Conservation (phyloP, 2,113 vertebrate species). For the Nicator chloris region DNA sequence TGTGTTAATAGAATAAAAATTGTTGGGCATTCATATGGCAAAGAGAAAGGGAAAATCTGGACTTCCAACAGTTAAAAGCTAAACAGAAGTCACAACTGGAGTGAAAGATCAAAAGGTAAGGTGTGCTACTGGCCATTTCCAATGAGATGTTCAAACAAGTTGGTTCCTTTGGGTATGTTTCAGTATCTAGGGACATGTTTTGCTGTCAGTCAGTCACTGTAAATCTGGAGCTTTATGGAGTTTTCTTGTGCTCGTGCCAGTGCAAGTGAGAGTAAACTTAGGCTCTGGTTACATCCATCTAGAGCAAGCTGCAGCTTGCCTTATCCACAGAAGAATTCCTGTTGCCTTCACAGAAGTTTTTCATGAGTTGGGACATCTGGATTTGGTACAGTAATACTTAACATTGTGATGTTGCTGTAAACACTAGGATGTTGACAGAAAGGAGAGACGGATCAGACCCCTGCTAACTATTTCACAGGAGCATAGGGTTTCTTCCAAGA, state of each 20-base stretch:
- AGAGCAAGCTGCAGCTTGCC: constrained; percentile 17
- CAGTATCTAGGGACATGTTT: neutral
- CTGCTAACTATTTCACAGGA: neutral
- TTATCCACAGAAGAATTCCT: neutral
- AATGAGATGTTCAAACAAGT: neutral
- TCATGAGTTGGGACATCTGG: constrained; percentile 10
- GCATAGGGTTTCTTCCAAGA: constrained; percentile 44
- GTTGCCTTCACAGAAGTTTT: neutral
- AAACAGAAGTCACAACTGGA: neutral
- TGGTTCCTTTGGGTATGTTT: neutral
- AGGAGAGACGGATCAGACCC: neutral
- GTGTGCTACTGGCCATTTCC: neutral
- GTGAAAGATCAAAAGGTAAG: neutral
- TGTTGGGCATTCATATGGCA: neutral
- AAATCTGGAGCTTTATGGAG: neutral
- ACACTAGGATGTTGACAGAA: constrained; percentile 38
- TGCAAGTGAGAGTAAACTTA: neutral
- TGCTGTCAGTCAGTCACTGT: constrained; percentile 3
- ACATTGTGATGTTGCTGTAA: constrained; percentile 19
- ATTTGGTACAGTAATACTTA: constrained; percentile 7
- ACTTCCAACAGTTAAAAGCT: neutral
- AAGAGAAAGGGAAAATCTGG: neutral
- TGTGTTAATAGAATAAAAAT: neutral
- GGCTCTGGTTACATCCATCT: constrained; percentile 1
- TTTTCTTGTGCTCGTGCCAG: neutral